Percentiles rank a stretch among this genome's conserved stretches.
Conservation (phyloP, 1,140 invertebrate genomes). For the Bombus fervidus region DNA sequence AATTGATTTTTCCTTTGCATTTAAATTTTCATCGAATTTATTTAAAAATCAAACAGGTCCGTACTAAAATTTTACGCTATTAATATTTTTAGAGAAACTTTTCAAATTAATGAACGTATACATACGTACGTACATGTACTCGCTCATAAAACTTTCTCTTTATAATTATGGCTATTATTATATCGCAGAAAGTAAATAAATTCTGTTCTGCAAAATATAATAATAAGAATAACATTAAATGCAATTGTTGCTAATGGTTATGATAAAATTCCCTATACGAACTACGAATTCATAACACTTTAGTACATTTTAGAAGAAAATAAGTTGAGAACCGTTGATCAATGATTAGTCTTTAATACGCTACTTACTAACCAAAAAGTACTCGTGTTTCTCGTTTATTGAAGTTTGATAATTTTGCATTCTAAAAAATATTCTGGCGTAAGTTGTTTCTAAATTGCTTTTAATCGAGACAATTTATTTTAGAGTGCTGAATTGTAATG, state of each 20-base stretch:
- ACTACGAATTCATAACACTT: background rate
- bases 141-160: background rate
- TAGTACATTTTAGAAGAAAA: background rate
- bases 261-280: background rate
- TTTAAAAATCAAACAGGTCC: background rate
- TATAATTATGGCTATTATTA: too few relatives aligned
- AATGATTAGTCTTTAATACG: background rate
- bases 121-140: too few relatives aligned
- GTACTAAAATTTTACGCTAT: background rate
- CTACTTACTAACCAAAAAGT: conserved; percentile 19
- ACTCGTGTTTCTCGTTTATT: background rate
- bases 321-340: conserved; percentile 33
- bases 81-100: too few relatives aligned
- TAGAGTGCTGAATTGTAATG: background rate
- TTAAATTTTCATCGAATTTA: background rate
- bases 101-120: too few relatives aligned
- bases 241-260: background rate
- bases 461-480: background rate
- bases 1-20: background rate
- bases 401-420: background rate
- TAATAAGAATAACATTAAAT: background rate
- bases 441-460: background rate
- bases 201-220: background rate
- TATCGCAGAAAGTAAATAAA: background rate
- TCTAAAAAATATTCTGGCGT: background rate